Percentiles rank a stretch among this genome's conserved stretches.
phyloP scores from a whole-genome alignment of 2,888 invertebrate species.

The Anorthoa munda region DNA sequence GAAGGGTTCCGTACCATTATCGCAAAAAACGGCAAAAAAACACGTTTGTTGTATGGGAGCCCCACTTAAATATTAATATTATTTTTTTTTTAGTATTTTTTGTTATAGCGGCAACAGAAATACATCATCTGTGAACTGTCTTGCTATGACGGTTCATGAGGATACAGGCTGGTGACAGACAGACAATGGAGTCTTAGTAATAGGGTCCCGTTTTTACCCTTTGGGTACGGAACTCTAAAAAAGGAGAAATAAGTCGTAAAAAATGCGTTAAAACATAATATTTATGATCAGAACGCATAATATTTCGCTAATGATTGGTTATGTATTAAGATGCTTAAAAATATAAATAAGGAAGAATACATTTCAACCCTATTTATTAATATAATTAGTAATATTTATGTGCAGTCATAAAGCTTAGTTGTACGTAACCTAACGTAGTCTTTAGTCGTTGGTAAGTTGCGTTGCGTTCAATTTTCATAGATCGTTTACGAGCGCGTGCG shows the following conservation, averaged over 20 bases:
- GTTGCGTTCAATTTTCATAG: slow-evolving; percentile 43
- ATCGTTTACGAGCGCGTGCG: slow-evolving; percentile 38
- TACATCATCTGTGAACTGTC: too few species aligned
- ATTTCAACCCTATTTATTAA: slow-evolving; percentile 10
- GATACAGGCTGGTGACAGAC: too few species aligned
- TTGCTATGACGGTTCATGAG: too few species aligned
- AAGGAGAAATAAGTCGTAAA: not conserved
- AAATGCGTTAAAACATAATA: not conserved
- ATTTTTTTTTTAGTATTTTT: too few species aligned
- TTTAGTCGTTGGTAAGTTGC: slow-evolving; percentile 19
- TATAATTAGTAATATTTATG: slow-evolving; percentile 26
- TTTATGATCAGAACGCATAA: slow-evolving; percentile 17
- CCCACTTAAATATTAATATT: too few species aligned
- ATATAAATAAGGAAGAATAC: slow-evolving; percentile 38
- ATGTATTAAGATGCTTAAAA: not conserved
- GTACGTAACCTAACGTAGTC: slow-evolving; percentile 14
- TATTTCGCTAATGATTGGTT: not conserved
- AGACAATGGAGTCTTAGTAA: too few species aligned
- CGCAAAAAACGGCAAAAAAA: too few species aligned
- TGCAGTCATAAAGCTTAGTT: slow-evolving; percentile 37
- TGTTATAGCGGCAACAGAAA: too few species aligned
- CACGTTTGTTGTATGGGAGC: too few species aligned
- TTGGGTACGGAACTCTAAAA: too few species aligned
- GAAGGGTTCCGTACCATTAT: too few species aligned
- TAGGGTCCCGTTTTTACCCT: too few species aligned